Evolutionary conservation across 2,113 vertebrate species (phyloP), one percentile per base, ranked within the genome.

Genomic region (Brachypodius melanocephalos): DNA sequence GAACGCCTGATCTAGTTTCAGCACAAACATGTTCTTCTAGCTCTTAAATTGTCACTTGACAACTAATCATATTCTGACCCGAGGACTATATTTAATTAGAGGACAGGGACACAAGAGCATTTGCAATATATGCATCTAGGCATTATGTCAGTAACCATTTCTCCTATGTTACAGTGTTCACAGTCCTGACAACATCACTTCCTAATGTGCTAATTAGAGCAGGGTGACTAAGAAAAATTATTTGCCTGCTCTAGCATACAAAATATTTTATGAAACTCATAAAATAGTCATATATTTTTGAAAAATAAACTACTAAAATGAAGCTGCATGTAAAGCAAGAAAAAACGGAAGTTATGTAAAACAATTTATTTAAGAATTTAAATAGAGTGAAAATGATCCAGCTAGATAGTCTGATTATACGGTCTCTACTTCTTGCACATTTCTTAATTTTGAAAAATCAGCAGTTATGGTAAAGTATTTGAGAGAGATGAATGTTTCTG

Each of bases 41-140:
- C 59, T 88, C 61, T 94, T 91, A 75, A 79, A 91, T 26, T 93
- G 78, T 96, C 94, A 91, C 85, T 94, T 93, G 89, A 75, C 49
- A 91, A 93, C 84, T 94, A 95, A 96, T 96, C 96, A 96, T 92
- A 51, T 58, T 86, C 48, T 96, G 73, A 80, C 96, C 94, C 0
- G 42, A 76, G 95, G 95, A 96, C 86, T 83, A n/a, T 73, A 88
- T 87, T 95, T 97, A 97, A 97, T 97, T 96, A 95, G 89, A 90
- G 78, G 90, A 97, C 59, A 85, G 81, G 6, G 5, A 78, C 76
- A 82, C 42, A 62, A 67, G 84, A 95, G 34, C 34, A 69, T 92
- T 96, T 95, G 62, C 67, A 83, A 89, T 93, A 75, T 72, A 97
- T 96, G 91, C 87, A 91, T 96, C 54, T 72, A 97, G 96, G 88